Evolutionary conservation across 2,113 vertebrate genomes (phyloP).

Genomic region (Acanthochromis polyacanthus): DNA sequence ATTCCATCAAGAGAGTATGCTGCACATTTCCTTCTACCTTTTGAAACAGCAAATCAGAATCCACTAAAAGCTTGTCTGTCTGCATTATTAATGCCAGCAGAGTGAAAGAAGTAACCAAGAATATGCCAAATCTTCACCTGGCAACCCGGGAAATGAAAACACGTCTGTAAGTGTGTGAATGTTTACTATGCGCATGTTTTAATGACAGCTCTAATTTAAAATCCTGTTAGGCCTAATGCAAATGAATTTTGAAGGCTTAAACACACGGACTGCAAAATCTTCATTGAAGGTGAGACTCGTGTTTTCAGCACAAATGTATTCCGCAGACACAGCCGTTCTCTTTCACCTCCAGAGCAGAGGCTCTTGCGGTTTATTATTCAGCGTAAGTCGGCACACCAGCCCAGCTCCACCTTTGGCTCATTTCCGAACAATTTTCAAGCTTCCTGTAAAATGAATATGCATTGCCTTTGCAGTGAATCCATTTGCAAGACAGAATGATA

Average conservation of each 20-base stretch:
- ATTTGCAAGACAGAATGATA: constrained; percentile 83
- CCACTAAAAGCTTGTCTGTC: constrained; percentile 68
- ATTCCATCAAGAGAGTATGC: constrained; percentile 49
- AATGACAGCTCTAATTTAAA: not conserved
- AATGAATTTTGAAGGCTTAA: not conserved
- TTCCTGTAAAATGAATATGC: constrained; percentile 84
- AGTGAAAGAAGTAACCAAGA: constrained; percentile 54
- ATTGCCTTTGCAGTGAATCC: constrained; percentile 77
- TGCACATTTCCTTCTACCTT: constrained; percentile 66
- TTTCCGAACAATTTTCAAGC: constrained; percentile 80
- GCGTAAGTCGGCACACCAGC: constrained; percentile 54
- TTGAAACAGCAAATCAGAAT: constrained; percentile 75
- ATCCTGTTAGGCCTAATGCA: not conserved
- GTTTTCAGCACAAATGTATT: constrained; percentile 42
- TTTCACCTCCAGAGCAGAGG: constrained; percentile 56
- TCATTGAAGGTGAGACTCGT: not conserved
- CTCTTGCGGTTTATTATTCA: constrained; percentile 65
- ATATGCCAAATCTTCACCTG: constrained; percentile 43
- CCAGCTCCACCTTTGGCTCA: constrained; percentile 77
- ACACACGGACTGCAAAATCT: not conserved
- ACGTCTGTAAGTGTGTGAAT: not conserved
- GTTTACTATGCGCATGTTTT: not conserved
- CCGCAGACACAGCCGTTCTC: constrained; percentile 34
- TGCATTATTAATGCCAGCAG: constrained; percentile 80
- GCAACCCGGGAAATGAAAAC: constrained; percentile 10